Base-by-base conservation (phyloP, 1,140 invertebrate genomes). In the Trachymyrmex septentrionalis region DNA sequence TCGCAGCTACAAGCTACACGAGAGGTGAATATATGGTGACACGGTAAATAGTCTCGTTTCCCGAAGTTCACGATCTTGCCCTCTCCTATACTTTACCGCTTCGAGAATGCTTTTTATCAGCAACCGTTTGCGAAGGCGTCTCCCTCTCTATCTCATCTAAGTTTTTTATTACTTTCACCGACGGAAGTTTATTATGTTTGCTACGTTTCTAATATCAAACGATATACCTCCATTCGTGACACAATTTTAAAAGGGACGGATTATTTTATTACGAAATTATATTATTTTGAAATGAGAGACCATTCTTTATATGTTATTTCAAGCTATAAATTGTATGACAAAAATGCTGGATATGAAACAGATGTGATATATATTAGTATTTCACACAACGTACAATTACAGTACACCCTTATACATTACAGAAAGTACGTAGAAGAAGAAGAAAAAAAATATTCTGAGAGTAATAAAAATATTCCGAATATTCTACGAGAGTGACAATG, bases 121-220 rank as follows among this genome's bases (percentile, higher is more conserved):
- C n/a, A 10, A 12, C 21, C 59, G 24, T 38, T 30, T 16, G 72
- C 59, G 24, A 9, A 30, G 30, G 38, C 66, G 61, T 63, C 57
- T 30, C 30, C 16, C 44, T 77, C 34, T 81, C 44, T 77, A 67
- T 69, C 87, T 87, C 73, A 64, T 87, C 75, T 64, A 82, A 80
- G 69, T 91, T 91, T 91, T 91, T 92, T 91, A 91, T 91, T 89
- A 90, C 76, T 91, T 76, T 86, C 53, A 30, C 59, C 24, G 80
- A 71, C 69, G 73, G 48, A 59, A 71, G 72, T 89, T 92, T 90
- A 91, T 91, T 88, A 87, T 91, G 86, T 88, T 88, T 87, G 82
- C 75, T 66, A 38, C 59, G 72, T n/a, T 64, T 27, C 53, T 72
- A 69, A 71, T 71, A 87, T 69, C 82, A 72, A 19, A 71, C 30